phyloP scores from a whole-genome alignment of 2,113 vertebrate genomes.

The Mixornis gularis region DNA sequence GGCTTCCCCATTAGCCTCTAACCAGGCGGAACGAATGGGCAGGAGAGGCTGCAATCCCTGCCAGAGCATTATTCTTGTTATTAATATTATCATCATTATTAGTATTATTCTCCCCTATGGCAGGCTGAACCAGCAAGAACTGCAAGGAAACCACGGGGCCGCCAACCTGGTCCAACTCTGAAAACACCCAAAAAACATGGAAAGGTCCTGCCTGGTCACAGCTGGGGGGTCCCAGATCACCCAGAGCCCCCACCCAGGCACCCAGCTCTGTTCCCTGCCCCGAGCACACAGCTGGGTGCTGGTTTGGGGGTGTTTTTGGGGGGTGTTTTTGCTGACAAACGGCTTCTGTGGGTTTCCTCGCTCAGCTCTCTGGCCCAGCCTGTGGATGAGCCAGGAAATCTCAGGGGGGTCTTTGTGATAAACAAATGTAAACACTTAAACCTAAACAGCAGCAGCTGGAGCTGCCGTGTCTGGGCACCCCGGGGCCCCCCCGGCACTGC shows the following conservation, averaged over 20 bases:
- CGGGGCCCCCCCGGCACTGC: not conserved
- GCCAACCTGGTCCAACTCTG: fast-evolving
- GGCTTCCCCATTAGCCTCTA: not conserved
- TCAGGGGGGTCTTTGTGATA: conserved; percentile 7
- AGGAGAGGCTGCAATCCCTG: not conserved
- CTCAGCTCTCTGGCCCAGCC: not conserved
- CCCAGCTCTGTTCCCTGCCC: not conserved
- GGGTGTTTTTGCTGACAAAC: not conserved
- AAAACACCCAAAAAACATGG: not conserved
- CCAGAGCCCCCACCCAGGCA: not conserved
- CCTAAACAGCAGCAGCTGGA: conserved; percentile 25
- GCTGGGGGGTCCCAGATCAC: not conserved
- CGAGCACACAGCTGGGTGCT: fast-evolving
- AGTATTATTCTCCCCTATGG: not conserved
- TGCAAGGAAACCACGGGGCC: fast-evolving
- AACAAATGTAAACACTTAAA: conserved; percentile 13
- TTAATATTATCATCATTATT: not conserved
- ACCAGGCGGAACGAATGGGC: not conserved
- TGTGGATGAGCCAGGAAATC: not conserved
- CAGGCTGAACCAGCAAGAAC: not conserved
- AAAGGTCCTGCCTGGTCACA: not conserved
- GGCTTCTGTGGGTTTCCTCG: not conserved
- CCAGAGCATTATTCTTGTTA: not conserved
- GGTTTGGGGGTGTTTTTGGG: fast-evolving
- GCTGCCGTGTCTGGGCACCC: not conserved